These are phyloP conservation scores for Isichthys henryi DNA, from an alignment of 2,113 vertebrate genomes.

Conservation along the genomic window DNA sequence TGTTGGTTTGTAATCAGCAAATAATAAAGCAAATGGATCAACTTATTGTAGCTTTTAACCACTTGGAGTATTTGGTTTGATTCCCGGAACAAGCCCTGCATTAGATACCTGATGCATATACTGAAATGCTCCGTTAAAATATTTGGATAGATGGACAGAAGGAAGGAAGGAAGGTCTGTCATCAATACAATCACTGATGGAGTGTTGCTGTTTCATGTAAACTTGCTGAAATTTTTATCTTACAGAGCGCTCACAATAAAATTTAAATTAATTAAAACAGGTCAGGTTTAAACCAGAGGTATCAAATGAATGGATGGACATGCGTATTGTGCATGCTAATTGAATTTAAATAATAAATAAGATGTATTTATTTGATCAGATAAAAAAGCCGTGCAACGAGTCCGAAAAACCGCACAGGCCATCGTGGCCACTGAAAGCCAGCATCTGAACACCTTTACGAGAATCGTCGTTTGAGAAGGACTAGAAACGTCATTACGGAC, in stretches of 20 bases:
- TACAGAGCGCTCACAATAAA: not conserved
- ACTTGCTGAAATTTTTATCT: not conserved
- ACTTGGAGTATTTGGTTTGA: not conserved
- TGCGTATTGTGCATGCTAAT: not conserved
- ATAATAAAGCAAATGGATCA: not conserved
- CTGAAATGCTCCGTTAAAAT: not conserved
- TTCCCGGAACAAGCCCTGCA: not conserved
- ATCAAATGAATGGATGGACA: not conserved
- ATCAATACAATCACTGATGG: not conserved
- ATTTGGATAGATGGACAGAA: not conserved
- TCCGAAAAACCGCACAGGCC: not conserved
- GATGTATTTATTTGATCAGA: not conserved
- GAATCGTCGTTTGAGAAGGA: not conserved
- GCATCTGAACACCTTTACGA: not conserved
- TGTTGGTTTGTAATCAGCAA: not conserved
- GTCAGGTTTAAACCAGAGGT: not conserved
- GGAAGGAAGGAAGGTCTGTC: not conserved
- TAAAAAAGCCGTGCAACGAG: not conserved
- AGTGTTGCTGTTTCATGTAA: not conserved
- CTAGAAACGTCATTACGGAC: not conserved
- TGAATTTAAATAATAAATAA: not conserved
- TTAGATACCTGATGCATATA: not conserved
- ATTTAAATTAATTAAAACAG: not conserved
- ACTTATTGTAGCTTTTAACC: not conserved
- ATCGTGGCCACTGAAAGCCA: not conserved